Evolutionary conservation across 1,140 invertebrate genomes (phyloP).

Genomic region (Drosophila micromelanica): DNA sequence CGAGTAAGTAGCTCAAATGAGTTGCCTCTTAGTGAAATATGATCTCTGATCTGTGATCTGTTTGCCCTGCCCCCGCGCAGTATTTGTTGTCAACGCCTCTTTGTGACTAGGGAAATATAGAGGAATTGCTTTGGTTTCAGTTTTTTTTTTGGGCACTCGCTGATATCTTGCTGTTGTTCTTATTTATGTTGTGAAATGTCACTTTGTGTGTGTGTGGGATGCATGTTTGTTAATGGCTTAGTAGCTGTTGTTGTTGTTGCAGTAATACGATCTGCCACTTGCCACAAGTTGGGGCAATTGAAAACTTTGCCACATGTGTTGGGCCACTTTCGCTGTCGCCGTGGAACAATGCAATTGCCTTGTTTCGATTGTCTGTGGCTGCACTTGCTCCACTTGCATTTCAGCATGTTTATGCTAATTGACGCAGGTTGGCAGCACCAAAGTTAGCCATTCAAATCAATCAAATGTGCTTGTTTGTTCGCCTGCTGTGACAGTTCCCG

Average conservation of each 20-base stretch:
- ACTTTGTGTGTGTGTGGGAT: constrained; percentile 48
- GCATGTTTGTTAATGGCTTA: constrained; percentile 51
- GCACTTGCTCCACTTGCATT: constrained; percentile 76
- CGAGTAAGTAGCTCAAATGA: neutral
- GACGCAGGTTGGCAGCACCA: constrained; percentile 70
- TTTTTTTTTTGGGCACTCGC: constrained; percentile 32
- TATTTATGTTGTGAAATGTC: constrained; percentile 78
- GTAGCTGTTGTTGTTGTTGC: constrained; percentile 5
- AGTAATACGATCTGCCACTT: constrained; percentile 71
- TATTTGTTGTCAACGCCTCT: constrained; percentile 59
- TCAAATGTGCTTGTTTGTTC: constrained; percentile 68
- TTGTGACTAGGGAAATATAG: constrained; percentile 34
- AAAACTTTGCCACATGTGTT: constrained; percentile 46
- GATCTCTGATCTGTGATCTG: constrained; percentile 24
- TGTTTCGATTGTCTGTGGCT: constrained; percentile 41
- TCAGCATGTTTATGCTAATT: constrained; percentile 78
- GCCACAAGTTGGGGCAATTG: constrained; percentile 9
- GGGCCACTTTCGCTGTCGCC: constrained; percentile 63
- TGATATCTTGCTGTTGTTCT: constrained; percentile 23
- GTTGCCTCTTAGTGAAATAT: constrained; percentile 32
- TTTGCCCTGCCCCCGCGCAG: neutral
- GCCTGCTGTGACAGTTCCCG: constrained; percentile 57
- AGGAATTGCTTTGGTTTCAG: constrained; percentile 57
- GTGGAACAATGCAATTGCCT: constrained; percentile 55
- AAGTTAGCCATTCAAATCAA: constrained; percentile 64